Evolutionary conservation across 2,797 vertebrate genomes (phyloP).

Genomic region (Orientallactaga sibirica): DNA sequence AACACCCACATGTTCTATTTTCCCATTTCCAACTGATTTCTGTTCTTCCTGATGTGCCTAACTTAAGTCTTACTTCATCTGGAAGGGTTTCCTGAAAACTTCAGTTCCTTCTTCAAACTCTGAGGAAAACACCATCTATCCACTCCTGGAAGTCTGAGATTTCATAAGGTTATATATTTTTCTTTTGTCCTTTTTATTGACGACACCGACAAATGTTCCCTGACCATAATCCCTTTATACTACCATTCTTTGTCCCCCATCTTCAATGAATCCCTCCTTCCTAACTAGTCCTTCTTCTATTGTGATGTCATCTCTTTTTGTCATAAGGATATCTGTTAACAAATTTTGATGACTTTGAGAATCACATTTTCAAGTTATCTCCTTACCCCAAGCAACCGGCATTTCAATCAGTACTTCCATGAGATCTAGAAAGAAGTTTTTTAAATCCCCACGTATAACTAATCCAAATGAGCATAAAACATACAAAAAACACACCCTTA

Average conservation of each 20-base stretch:
- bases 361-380: not conserved
- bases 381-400: not conserved
- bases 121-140: not conserved
- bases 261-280: too few relatives aligned
- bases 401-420: not conserved
- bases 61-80: not conserved
- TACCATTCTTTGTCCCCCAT: too few relatives aligned
- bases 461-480: conserved; percentile 4
- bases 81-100: not conserved
- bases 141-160: not conserved
- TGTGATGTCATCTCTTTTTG: not conserved
- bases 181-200: too few relatives aligned
- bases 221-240: too few relatives aligned
- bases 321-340: not conserved
- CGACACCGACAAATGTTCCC: too few relatives aligned
- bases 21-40: not conserved
- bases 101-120: not conserved
- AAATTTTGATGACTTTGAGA: not conserved
- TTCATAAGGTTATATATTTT: too few relatives aligned
- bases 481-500: not conserved
- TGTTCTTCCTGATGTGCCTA: not conserved
- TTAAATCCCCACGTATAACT: conserved; percentile 36
- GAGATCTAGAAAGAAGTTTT: conserved; percentile 51
- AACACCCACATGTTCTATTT: not conserved
- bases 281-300: too few relatives aligned